Evolutionary conservation across 2,888 invertebrate species (phyloP).

Genomic region (Xylota segnis): DNA sequence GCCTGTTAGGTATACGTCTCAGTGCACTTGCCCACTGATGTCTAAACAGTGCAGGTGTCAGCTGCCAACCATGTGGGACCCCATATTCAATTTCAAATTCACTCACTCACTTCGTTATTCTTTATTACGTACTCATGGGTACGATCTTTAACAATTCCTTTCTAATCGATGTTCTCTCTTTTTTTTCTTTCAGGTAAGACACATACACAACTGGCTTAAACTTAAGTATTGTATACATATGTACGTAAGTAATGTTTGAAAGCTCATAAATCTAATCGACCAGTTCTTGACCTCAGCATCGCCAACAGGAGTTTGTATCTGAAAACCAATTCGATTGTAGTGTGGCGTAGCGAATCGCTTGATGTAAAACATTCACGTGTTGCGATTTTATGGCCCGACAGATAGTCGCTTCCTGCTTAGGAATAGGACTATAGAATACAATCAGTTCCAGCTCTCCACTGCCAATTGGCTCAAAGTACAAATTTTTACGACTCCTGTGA

Average conservation of each 20-base stretch:
- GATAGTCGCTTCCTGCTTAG: neutral
- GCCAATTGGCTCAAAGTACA: neutral
- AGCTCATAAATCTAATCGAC: neutral
- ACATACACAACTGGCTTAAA: neutral
- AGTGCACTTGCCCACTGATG: too few species aligned
- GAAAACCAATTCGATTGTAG: too few species aligned
- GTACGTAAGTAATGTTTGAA: neutral
- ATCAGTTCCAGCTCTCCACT: neutral
- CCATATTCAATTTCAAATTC: too few species aligned
- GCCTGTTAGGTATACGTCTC: too few species aligned
- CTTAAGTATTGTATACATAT: neutral
- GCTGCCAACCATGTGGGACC: too few species aligned
- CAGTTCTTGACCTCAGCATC: neutral
- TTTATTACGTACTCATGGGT: too few species aligned
- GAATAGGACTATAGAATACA: neutral
- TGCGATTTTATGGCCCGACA: neutral
- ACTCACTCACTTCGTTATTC: too few species aligned
- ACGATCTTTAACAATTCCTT: too few species aligned
- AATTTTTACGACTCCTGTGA: neutral
- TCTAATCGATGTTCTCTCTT: neutral
- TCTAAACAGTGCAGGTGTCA: too few species aligned
- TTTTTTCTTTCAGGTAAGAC: slow-evolving; percentile 15
- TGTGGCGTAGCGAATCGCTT: neutral
- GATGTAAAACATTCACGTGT: neutral
- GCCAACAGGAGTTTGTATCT: too few species aligned